These are phyloP conservation scores for Ferdinandea cuprea DNA, from an alignment of 2,888 invertebrate genomes.

Conservation along the genomic window DNA sequence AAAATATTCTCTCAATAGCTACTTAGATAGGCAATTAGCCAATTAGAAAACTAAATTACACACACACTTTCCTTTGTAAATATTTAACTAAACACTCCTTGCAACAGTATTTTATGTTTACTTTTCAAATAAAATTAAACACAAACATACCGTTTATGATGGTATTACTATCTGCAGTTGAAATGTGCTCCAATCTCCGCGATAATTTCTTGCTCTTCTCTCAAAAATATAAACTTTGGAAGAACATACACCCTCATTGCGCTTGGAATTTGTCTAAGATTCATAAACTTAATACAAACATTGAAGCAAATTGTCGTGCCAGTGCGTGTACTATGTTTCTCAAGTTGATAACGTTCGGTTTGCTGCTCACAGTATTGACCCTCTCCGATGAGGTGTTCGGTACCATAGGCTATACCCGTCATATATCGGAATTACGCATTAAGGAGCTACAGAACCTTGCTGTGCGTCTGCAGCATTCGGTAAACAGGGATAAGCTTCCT, in stretches of 20 bases:
- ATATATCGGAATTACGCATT: conserved; percentile 79
- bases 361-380: conserved; percentile 29
- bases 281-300: conserved; percentile 41
- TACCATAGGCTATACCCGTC: conserved; percentile 78
- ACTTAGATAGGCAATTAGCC: too few relatives aligned
- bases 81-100: too few relatives aligned
- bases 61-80: too few relatives aligned
- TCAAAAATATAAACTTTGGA: conserved; percentile 33
- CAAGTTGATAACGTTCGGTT: conserved; percentile 56
- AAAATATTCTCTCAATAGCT: too few relatives aligned
- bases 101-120: conserved; percentile 7
- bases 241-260: conserved; percentile 14
- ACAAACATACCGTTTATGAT: conserved; percentile 11
- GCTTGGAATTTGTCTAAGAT: neutral
- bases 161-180: neutral
- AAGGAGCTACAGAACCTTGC: conserved; percentile 79
- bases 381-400: conserved; percentile 26
- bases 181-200: conserved; percentile 1
- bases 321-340: conserved; percentile 57
- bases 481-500: conserved; percentile 79
- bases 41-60: too few relatives aligned
- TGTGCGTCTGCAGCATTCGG: conserved; percentile 77
- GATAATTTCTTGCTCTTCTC: conserved; percentile 18
- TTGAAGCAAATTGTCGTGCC: conserved; percentile 15
- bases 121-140: conserved; percentile 29